Evolutionary conservation across 2,113 vertebrate species (phyloP), one percentile per base, ranked within the genome.

Genomic region (Poeciliopsis prolifica): DNA sequence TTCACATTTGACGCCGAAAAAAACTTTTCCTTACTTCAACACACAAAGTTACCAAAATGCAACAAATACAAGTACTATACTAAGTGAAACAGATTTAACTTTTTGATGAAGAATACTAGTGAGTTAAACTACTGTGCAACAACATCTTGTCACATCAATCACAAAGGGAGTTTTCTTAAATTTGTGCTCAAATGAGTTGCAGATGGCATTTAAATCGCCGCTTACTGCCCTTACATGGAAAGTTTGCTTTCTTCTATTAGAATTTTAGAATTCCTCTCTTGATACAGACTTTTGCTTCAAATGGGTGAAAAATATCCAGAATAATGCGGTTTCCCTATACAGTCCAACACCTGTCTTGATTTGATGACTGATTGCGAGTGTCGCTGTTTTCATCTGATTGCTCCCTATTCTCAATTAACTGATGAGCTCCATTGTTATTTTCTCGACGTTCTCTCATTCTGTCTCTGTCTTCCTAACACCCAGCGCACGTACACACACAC

Each of bases 361-460:
- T 61, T 40, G 24, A 24, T 26, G 29, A 5, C 17, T 48, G 26
- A 24, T 15, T 31, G 26, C 22, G 54, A 30, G 37, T 64, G 77
- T 51, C 28, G 44, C 29, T 78, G 31, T 80, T 62, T 74, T 66
- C 66, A 74, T 83, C n/a, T 91, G 88, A 86, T 88, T 91, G 86
- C 84, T 74, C 66, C 72, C 79, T 19, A 66, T 82, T 82, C 83
- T 79, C 87, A 84, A 80, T 84, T 81, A 86, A 87, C 81, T 89
- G 89, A 92, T 88, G 89, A 91, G 90, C 86, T 90, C 88, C 72
- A 90, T 91, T 91, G 90, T 93, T 93, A 86, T 91, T 78, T 6
- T 65, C 61, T 87, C 33, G 72, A 51, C 79, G 70, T 77, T 74
- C 42, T 66, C 61, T 75, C 24, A 75, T 24, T 75, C 33, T 68